Evolutionary conservation across 2,888 invertebrate species (phyloP), one percentile per base, ranked within the genome.

Genomic region (Protonemura montana): DNA sequence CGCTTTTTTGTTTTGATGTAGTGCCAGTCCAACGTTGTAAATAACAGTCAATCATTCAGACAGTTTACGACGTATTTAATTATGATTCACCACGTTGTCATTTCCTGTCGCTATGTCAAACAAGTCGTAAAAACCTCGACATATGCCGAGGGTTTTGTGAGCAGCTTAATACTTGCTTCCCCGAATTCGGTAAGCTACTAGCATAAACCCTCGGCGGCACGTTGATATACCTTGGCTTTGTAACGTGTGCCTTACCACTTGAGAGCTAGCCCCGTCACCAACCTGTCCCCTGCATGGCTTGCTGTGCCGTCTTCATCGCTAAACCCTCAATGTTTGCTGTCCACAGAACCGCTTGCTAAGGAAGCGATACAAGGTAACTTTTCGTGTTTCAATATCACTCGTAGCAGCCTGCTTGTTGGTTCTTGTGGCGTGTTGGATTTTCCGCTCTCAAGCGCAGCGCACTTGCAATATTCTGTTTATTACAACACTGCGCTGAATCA

Each of bases 311-410:
- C 59, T 59, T 59, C 59, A 59, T 59, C 59, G 59, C 59, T 59
- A 7, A 59, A 59, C 59, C 81, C 28, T 76, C 85, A 87, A 86
- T 87, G 86, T 76, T 87, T 87, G 88, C 78, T 88, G 59, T 88
- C 86, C 88, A 86, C 89, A 89, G 89, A 89, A 88, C 81, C 89
- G 87, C 87, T 87, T 89, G 84, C 87, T 89, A 87, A 87, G 89
- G 88, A 89, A 88, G 87, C 87, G 88, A 88, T 88, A 87, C 86
- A 88, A 89, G 88, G 88, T 88, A 88, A 85, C 84, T n/a, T 59
- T 21, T 59, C 59, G 21, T 16, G 7, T 27, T 78, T 21, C 26
- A 7, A 27, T 21, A 5, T 78, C 78, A 21, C 7, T 78, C 5
- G 78, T 21, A 7, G 78, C 78, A 10, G 16, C 6, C 26, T 10